Evolutionary conservation across 92 coral and sea anemone genomes (phyloP).

Genomic region (Montipora capitata): DNA sequence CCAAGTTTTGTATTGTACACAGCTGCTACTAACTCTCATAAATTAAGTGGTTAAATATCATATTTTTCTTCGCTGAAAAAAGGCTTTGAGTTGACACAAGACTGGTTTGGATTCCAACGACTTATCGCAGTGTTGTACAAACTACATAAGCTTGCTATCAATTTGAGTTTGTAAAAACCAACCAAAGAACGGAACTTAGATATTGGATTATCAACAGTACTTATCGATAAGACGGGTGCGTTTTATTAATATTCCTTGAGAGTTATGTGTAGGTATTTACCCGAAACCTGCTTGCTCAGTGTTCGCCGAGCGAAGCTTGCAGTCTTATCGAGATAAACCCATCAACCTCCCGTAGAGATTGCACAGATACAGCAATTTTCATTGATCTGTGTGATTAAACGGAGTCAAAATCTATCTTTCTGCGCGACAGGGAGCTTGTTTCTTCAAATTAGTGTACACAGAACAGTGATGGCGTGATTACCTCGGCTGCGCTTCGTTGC

Average conservation of each 20-base stretch:
- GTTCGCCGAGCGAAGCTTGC: slow-evolving; percentile 78
- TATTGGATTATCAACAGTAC: slow-evolving; percentile 94
- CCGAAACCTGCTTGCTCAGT: slow-evolving; percentile 83
- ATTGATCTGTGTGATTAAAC: slow-evolving; percentile 93
- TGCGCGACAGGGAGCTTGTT: slow-evolving; percentile 78
- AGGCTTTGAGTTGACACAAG: slow-evolving; percentile 12
- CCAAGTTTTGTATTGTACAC: slow-evolving; percentile 69
- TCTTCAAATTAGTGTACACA: slow-evolving; percentile 66
- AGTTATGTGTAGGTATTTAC: slow-evolving; percentile 94
- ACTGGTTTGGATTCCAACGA: background rate
- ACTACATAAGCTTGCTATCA: slow-evolving; percentile 33
- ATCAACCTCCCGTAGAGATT: slow-evolving; percentile 94
- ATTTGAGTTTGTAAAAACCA: slow-evolving; percentile 55
- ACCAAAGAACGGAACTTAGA: slow-evolving; percentile 74
- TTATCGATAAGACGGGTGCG: slow-evolving; percentile 90
- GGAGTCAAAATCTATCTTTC: slow-evolving; percentile 87
- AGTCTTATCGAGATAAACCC: slow-evolving; percentile 91
- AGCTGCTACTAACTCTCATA: slow-evolving; percentile 62
- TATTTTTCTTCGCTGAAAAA: background rate
- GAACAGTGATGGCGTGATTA: slow-evolving; percentile 44
- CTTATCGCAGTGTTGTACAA: slow-evolving; percentile 13
- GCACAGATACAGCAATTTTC: slow-evolving; percentile 90
- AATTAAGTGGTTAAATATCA: slow-evolving; percentile 19
- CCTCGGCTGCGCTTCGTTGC: slow-evolving; percentile 44
- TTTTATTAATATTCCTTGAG: slow-evolving; percentile 74